Evolutionary conservation across 2,888 invertebrate species (phyloP).

Genomic region (Oxytorus armatus): DNA sequence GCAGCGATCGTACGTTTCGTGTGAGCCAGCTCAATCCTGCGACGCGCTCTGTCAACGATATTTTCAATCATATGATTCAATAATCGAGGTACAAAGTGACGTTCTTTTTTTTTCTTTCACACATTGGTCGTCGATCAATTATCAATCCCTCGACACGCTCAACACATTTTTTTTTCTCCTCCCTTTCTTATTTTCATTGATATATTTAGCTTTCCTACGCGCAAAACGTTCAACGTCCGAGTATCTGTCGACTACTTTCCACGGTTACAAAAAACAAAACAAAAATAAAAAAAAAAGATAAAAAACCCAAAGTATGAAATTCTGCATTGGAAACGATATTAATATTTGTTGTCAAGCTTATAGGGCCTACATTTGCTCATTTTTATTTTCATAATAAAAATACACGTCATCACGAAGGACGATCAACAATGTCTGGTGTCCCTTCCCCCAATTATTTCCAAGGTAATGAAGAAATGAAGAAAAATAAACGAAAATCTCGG

Average conservation of each 20-base stretch:
- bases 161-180: slow-evolving; percentile 43
- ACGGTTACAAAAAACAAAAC: slow-evolving; percentile 28
- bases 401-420: slow-evolving; percentile 68
- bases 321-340: slow-evolving; percentile 61
- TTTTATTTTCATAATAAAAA: slow-evolving; percentile 73
- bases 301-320: slow-evolving; percentile 58
- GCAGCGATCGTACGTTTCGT: slow-evolving; percentile 29
- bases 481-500: slow-evolving; percentile 8
- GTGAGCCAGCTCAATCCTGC: slow-evolving; percentile 7
- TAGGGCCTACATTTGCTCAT: slow-evolving; percentile 75
- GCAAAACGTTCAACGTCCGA: slow-evolving; percentile 55
- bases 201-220: slow-evolving; percentile 52
- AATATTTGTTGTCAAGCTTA: slow-evolving; percentile 67
- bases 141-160: slow-evolving; percentile 24
- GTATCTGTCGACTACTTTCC: slow-evolving; percentile 51
- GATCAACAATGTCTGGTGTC: slow-evolving; percentile 57
- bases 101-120: too few relatives aligned
- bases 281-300: slow-evolving; percentile 4
- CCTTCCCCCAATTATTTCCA: slow-evolving; percentile 55
- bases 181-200: slow-evolving; percentile 41
- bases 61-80: too few relatives aligned
- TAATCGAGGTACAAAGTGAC: not conserved
- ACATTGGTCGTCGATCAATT: slow-evolving; percentile 45
- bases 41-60: too few relatives aligned
- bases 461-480: slow-evolving; percentile 20